Evolutionary conservation across 2,797 vertebrate genomes (phyloP).

Genomic region (Poeciliopsis turneri): DNA sequence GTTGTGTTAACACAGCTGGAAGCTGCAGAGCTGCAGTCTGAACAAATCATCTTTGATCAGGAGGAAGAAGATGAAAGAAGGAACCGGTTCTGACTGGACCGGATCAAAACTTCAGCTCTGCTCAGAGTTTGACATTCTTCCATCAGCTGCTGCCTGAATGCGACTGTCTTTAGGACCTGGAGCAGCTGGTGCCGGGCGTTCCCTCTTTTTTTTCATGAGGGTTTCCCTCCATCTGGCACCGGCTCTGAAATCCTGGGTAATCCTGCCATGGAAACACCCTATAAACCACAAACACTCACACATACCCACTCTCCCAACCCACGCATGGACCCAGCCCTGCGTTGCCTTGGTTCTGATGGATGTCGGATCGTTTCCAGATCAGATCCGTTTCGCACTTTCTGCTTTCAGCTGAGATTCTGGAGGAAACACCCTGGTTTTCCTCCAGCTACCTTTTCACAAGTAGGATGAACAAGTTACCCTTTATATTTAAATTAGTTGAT

Average conservation of each 20-base stretch:
- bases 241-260: constrained; percentile 84
- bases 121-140: no score
- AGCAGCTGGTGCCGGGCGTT: constrained; percentile 55
- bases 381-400: background rate
- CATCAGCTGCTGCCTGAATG: constrained; percentile 17
- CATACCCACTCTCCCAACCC: no score
- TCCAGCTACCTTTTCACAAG: no score
- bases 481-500: no score
- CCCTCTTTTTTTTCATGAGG: constrained; percentile 86
- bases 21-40: background rate
- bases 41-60: background rate
- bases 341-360: no score
- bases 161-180: constrained; percentile 60
- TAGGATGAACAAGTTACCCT: no score
- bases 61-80: background rate
- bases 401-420: background rate
- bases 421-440: no score
- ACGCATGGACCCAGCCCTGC: no score
- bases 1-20: no score
- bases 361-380: no score
- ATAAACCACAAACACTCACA: constrained; percentile 49
- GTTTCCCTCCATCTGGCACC: constrained; percentile 86
- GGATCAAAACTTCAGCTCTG: no score
- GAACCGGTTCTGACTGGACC: background rate
- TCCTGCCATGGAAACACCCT: constrained; percentile 83